Base-by-base conservation (phyloP, 2,797 vertebrate genomes). In the Acanthopagrus latus region DNA sequence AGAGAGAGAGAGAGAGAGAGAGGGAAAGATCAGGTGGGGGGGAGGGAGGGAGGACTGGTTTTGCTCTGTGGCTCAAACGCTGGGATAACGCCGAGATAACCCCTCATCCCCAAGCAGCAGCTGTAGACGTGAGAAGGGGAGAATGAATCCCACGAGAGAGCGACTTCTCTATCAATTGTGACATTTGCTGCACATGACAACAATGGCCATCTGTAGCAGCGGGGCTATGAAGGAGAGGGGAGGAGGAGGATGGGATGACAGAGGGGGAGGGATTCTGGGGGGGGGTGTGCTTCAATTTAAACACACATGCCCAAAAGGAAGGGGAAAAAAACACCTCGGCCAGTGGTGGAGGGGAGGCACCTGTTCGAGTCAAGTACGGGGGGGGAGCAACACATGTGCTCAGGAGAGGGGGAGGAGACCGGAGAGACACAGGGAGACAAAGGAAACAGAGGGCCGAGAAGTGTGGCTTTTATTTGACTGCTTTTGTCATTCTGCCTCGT, bases 121-220 rank as follows among this genome's bases (percentile, higher is more conserved):
- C 96, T 96, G 96, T 95, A 89, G 92, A 92, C 50, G 86, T 84
- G 89, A 88, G 87, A 85, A 25, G 29, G 82, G 76, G 84, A 4
- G 92, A 94, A 94, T 90, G 92, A 92, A 95, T 95, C 95, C 95
- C 88, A 94, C 88, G 95, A 95, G 94, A 94, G 95, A 94, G 93
- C 20, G 88, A 95, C 95, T 96, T 96, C 95, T 96, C 96, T 93
- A 96, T 97, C 95, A 96, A 93, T 94, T 95, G 95, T 96, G 96
- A 96, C 96, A 96, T 97, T 97, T 96, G 96, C 96, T 93, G 96
- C 96, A 95, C 95, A 95, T 95, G 95, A 96, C 95, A 96, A 97
- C 96, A 97, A 96, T 96, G 96, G 95, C 96, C 96, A 98, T 97
- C 96, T 97, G 97, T 96, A 96, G 95, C 92, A 83, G 80, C 52